Evolutionary conservation across 2,797 vertebrate genomes (phyloP), one percentile per base, ranked within the genome.

Genomic region (Nyctibius grandis): DNA sequence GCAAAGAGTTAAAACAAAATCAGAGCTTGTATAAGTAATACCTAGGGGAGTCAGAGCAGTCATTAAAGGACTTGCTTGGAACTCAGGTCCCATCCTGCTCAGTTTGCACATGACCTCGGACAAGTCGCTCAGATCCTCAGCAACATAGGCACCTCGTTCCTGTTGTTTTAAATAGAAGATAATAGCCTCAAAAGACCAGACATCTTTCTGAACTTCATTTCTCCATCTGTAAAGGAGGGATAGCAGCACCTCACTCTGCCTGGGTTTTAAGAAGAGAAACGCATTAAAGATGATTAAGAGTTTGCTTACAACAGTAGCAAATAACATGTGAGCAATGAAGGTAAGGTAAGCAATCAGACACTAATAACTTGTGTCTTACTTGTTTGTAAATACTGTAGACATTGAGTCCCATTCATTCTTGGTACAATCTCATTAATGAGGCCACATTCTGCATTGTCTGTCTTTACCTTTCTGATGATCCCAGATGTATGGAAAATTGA

Each of bases 351-450:
- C 51, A 86, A 70, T 92, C 83, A 89, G 90, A 92, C 75, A 87
- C 38, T 85, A 95, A 96, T 95, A 95, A 94, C 67, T 91, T 76
- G 36, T 91, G 77, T 90, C 70, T 90, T 82, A 76, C 53, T 79
- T 80, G 80, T 96, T 94, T 95, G 91, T 95, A 96, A 95, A 96
- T 92, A 95, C 51, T 88, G 61, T 51, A 94, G 86, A 95, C 93
- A 59, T 74, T 85, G 86, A 95, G 80, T 92, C 64, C 72, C 54
- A 90, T 96, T 96, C 90, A 96, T 93, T 88, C 53, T 44, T 61
- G 56, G 64, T 91, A 63, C 74, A 91, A 61, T 70, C 80, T 91
- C 90, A 95, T 85, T 91, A 90, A 89, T 57, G 48, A 91, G 83
- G 67, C 88, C 86, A 93, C 59, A 59, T 89, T 81, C 65, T 89